phyloP scores from a whole-genome alignment of 2,888 invertebrate species.

The Sympetrum striolatum region DNA sequence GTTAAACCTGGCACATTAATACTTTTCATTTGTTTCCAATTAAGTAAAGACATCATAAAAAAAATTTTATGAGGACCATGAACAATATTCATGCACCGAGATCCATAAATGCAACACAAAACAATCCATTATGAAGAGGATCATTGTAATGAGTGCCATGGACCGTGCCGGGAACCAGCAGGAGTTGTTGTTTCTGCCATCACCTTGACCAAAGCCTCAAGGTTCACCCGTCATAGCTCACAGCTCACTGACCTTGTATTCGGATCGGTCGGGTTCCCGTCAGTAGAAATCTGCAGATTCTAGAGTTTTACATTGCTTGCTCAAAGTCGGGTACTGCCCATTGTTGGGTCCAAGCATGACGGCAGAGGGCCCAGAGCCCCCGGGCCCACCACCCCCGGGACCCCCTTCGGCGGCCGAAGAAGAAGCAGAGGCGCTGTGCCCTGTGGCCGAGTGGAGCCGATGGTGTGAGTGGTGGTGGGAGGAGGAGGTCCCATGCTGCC shows the following conservation, averaged over 20 bases:
- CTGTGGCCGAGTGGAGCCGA: neutral
- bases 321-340: slow-evolving; percentile 90
- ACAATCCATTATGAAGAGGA: neutral
- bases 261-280: slow-evolving; percentile 62
- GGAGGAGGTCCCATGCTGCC: slow-evolving; percentile 58
- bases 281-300: slow-evolving; percentile 95
- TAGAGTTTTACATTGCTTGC: slow-evolving; percentile 94
- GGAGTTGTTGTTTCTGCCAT: neutral
- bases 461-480: slow-evolving; percentile 60
- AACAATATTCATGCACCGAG: neutral
- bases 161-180: neutral
- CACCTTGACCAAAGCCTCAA: neutral
- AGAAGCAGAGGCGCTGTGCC: neutral
- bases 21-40: neutral
- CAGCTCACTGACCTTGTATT: slow-evolving; percentile 46
- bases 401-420: slow-evolving; percentile 26
- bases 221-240: neutral
- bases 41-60: neutral
- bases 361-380: slow-evolving; percentile 44
- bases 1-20: neutral
- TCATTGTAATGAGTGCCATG: neutral
- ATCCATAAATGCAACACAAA: neutral
- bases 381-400: neutral
- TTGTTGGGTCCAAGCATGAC: slow-evolving; percentile 71
- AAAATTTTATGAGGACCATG: neutral